A percentile compares a stretch with the other conserved stretches of the same genome.
Evolutionary conservation across 2,113 vertebrate species (phyloP).

Genomic region (Epinephelus cyanopodus): DNA sequence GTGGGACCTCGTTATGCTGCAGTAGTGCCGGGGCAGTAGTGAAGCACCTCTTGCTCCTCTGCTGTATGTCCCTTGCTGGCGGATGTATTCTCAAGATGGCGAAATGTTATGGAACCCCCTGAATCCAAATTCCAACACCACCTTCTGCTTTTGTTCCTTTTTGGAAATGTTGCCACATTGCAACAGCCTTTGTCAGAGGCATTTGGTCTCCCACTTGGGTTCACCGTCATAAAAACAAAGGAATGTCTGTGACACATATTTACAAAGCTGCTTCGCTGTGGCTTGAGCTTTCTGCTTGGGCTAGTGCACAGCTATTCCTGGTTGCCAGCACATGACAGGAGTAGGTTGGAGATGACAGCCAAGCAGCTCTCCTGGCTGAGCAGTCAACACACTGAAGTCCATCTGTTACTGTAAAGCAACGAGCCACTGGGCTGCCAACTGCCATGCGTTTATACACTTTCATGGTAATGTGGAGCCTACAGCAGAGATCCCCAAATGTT

Average conservation of each 20-base stretch:
- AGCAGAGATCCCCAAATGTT: neutral
- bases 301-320: neutral
- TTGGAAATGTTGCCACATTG: neutral
- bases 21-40: too few relatives aligned
- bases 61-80: too few relatives aligned
- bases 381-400: conserved; percentile 23
- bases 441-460: neutral
- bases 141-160: neutral
- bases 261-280: neutral
- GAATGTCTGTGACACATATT: neutral
- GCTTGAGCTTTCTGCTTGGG: neutral
- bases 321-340: conserved; percentile 7
- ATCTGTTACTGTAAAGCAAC: conserved; percentile 21
- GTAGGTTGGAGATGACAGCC: conserved; percentile 7
- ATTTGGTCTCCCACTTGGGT: neutral
- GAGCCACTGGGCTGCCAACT: conserved; percentile 4
- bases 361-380: conserved; percentile 33
- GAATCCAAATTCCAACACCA: neutral
- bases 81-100: too few relatives aligned
- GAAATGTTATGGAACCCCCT: too few relatives aligned
- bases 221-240: neutral
- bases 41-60: too few relatives aligned
- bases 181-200: neutral
- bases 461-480: neutral
- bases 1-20: too few relatives aligned